phyloP scores from a whole-genome alignment of 2,888 invertebrate species.

The Eupeodes luniger region DNA sequence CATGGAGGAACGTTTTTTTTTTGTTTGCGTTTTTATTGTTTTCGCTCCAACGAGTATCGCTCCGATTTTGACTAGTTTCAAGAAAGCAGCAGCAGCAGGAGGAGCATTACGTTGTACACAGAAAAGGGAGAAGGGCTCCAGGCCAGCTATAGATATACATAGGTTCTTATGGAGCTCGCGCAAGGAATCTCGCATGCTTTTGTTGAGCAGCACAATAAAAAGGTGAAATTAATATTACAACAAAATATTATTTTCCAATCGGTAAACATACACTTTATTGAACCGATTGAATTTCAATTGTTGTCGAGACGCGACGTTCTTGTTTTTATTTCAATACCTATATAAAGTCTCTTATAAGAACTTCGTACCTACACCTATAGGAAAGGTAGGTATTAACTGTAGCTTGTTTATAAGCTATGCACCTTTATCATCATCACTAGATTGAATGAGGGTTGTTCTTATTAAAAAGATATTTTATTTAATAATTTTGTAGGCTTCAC shows the following conservation, averaged over 20 bases:
- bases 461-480: not conserved
- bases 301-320: constrained; percentile 31
- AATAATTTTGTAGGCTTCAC: constrained; percentile 58
- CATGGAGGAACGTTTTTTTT: constrained; percentile 13
- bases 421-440: not conserved
- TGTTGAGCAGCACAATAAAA: constrained; percentile 36
- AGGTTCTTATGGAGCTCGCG: not conserved
- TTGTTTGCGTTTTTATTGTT: constrained; percentile 37
- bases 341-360: not conserved
- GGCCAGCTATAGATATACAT: too few species aligned
- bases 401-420: not conserved
- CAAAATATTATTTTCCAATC: constrained; percentile 78
- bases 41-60: constrained; percentile 70
- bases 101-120: not conserved
- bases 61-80: constrained; percentile 32
- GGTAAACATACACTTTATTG: constrained; percentile 77
- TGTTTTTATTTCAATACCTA: not conserved
- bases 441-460: not conserved
- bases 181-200: constrained; percentile 59
- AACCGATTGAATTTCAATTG: constrained; percentile 77
- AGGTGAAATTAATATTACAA: constrained; percentile 78
- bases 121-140: not conserved
- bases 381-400: not conserved
- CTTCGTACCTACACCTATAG: not conserved
- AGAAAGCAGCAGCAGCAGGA: not conserved